Evolutionary conservation across 2,113 vertebrate species (phyloP), one percentile per base, ranked within the genome.

Genomic region (Microtus ochrogaster): DNA sequence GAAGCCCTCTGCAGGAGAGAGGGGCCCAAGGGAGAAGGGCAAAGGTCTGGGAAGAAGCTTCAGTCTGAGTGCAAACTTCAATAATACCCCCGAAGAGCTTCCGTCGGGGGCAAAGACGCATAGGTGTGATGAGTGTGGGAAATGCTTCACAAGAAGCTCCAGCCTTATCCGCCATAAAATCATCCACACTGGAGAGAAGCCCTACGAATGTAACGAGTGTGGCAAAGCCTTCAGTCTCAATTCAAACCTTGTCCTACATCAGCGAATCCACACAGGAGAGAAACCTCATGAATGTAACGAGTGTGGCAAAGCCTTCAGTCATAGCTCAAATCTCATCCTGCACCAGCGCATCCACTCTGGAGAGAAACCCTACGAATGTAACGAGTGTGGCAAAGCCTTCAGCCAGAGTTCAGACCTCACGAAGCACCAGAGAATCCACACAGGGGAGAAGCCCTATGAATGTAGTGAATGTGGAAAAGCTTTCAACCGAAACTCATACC

Each of bases 91-190:
- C 1, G 97, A 97, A 52, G 97, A 97, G 72, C 88, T 89, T 36
- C 97, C 97, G 0, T 65, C 95, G 0, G 97, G 97, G 88, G 39
- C 97, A 1, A 98, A 98, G 97, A 96, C 97, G 63, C 97, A 98
- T 30, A 96, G 96, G 22, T 98, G 97, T 61, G 97, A 97, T 72
- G 97, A 98, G 91, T 98, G 97, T 95, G 97, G 97, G 47, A 98
- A 98, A 47, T 98, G 97, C 93, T 98, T 98, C 92, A 98, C 97
- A 7, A 96, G 97, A 94, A 98, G 97, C 74, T 98, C 97, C 41
- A 98, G 97, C 96, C 97, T 98, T 92, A 97, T 98, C 77, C 97
- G 97, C 96, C 97, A 98, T 91, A 97, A 97, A 90, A 98, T 98
- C 77, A 98, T 98, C 88, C 97, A 98, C 94, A 97, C 97, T 44